phyloP scores from a whole-genome alignment of 2,797 vertebrate genomes.

The Macrochelys suwanniensis region DNA sequence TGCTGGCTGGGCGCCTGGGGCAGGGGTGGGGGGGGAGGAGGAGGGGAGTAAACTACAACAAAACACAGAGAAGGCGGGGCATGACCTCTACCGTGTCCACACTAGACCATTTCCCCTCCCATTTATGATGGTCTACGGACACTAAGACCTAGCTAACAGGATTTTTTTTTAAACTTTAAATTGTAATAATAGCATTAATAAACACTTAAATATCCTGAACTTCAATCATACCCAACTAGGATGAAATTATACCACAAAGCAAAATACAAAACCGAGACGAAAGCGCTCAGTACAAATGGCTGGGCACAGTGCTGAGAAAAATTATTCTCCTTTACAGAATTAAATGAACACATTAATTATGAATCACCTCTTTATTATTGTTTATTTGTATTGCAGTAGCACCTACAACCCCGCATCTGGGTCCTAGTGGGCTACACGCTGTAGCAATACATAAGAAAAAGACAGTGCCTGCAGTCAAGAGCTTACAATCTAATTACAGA shows the following conservation, averaged over 20 bases:
- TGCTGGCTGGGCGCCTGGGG: too few relatives aligned
- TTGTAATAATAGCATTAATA: background rate
- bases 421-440: background rate
- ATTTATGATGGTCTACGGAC: background rate
- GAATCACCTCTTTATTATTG: background rate
- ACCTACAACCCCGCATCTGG: constrained; percentile 5
- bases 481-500: background rate
- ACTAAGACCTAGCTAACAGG: background rate
- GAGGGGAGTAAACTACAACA: too few relatives aligned
- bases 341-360: background rate
- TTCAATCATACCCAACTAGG: background rate
- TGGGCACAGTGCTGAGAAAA: rapidly evolving
- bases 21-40: too few relatives aligned
- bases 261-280: rapidly evolving
- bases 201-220: background rate
- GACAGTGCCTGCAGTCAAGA: background rate
- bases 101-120: background rate
- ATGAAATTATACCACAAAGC: background rate
- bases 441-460: background rate
- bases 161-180: background rate
- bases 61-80: too few relatives aligned
- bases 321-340: background rate
- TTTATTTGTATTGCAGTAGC: background rate
- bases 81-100: background rate
- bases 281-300: background rate